Conservation (phyloP, 2,113 vertebrate species). For the Corapipo altera region DNA sequence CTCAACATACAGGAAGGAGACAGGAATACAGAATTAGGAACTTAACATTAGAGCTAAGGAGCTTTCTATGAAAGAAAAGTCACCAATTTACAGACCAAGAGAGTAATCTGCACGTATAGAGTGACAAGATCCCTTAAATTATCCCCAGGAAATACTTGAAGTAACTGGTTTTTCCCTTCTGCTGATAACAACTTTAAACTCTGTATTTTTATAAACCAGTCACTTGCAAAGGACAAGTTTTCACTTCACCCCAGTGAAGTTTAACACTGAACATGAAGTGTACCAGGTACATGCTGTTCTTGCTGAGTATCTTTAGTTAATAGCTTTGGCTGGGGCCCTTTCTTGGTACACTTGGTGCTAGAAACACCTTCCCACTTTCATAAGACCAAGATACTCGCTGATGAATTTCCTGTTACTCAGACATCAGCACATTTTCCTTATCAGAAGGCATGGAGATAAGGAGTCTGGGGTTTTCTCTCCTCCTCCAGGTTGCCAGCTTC, state of each 20-base stretch:
- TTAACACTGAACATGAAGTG: background rate
- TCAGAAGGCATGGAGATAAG: background rate
- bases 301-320: background rate
- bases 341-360: too few species aligned
- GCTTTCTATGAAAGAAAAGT: slow-evolving; percentile 12
- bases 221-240: background rate
- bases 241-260: background rate
- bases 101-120: background rate
- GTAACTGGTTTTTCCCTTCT: background rate
- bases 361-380: background rate
- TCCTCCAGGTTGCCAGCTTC: background rate
- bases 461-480: background rate
- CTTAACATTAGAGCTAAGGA: slow-evolving; percentile 10
- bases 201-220: background rate
- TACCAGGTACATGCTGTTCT: background rate
- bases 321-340: background rate
- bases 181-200: background rate
- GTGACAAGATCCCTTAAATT: background rate
- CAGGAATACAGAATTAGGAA: slow-evolving; percentile 32
- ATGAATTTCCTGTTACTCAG: background rate
- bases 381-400: background rate
- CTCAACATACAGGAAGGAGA: background rate
- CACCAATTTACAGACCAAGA: background rate
- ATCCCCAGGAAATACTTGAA: background rate
- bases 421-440: background rate